These are phyloP conservation scores for Chamaea fasciata DNA, from an alignment of 2,113 vertebrate species.

Conservation along the genomic window DNA sequence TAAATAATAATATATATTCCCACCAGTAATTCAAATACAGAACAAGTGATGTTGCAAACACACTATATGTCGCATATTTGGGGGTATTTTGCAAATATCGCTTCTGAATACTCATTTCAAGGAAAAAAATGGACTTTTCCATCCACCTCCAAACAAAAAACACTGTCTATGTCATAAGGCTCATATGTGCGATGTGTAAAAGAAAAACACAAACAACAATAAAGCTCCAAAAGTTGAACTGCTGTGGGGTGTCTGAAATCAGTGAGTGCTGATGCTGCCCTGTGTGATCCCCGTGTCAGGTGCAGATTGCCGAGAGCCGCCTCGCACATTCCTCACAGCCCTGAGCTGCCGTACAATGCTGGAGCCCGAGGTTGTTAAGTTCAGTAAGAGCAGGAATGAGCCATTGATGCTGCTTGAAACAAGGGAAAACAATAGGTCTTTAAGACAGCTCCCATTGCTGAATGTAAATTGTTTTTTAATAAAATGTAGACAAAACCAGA, in stretches of 20 bases:
- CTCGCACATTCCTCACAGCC: slow-evolving; percentile 33
- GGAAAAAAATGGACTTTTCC: neutral
- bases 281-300: neutral
- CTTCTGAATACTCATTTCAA: neutral
- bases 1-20: neutral
- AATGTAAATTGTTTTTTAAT: slow-evolving; percentile 60
- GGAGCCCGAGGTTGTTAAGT: slow-evolving; percentile 50
- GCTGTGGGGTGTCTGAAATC: neutral
- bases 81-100: neutral
- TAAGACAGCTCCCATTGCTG: slow-evolving; percentile 54
- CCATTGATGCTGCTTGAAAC: slow-evolving; percentile 63
- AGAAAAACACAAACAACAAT: neutral
- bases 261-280: neutral
- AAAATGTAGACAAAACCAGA: slow-evolving; percentile 52
- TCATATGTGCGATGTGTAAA: neutral
- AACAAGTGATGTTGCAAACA: neutral
- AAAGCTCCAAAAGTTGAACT: slow-evolving; percentile 9
- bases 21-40: neutral
- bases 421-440: slow-evolving; percentile 52
- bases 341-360: slow-evolving; percentile 1
- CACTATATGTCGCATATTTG: neutral
- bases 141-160: neutral
- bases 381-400: slow-evolving; percentile 54
- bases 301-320: neutral
- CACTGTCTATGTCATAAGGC: neutral